A percentile compares a stretch with the other conserved stretches of the same genome.
Conservation (phyloP, 2,888 invertebrate species). For the Dyspetes luteomarginatus region DNA sequence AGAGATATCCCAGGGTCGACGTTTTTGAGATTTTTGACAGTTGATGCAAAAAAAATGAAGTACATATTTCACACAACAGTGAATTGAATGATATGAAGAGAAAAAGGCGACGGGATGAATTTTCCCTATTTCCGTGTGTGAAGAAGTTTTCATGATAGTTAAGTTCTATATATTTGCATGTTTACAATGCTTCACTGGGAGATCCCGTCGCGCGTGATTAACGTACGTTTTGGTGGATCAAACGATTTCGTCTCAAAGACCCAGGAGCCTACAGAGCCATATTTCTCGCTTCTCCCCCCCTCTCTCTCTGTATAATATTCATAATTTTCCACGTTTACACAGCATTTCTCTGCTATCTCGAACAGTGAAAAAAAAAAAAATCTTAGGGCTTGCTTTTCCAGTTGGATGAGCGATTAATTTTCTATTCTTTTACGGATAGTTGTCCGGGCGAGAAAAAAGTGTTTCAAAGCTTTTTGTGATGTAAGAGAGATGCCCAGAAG, state of each 20-base stretch:
- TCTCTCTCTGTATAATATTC: neutral
- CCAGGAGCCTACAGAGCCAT: no score
- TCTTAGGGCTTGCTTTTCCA: slow-evolving; percentile 23
- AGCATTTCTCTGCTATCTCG: neutral
- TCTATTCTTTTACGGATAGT: slow-evolving; percentile 5
- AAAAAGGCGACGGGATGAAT: no score
- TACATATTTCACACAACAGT: no score
- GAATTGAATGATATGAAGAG: no score
- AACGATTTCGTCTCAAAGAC: slow-evolving; percentile 51
- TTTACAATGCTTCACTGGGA: slow-evolving; percentile 20
- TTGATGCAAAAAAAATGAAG: no score
- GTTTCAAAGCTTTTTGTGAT: slow-evolving; percentile 32
- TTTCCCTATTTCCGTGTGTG: no score
- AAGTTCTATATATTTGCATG: neutral
- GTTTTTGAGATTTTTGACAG: no score
- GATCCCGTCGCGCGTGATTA: slow-evolving; percentile 57
- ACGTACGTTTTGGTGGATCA: slow-evolving; percentile 59
- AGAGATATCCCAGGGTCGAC: no score
- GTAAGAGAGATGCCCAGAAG: slow-evolving; percentile 1
- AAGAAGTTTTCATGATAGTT: neutral
- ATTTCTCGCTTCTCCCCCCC: neutral
- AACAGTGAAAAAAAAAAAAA: neutral
- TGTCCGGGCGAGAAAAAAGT: slow-evolving; percentile 25
- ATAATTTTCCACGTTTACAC: slow-evolving; percentile 18
- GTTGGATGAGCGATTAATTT: slow-evolving; percentile 45